A percentile compares a stretch with the other conserved stretches of the same genome.
Conservation (phyloP, 2,888 invertebrate genomes). For the Hermaeophaga mercurialis region DNA sequence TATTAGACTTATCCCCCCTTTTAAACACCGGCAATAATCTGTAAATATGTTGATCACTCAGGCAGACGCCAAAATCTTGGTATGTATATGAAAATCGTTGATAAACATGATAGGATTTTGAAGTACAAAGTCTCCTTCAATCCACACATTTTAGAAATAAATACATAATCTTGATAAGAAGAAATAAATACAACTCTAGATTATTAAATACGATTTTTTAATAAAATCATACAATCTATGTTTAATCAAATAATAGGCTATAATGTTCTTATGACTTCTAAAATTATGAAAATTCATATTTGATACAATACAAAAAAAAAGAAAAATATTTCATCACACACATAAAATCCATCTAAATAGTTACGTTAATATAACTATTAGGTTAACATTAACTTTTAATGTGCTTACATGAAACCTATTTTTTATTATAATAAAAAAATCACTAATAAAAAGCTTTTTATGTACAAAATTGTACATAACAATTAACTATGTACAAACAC, state of each 20-base stretch:
- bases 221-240: slow-evolving; percentile 39
- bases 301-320: slow-evolving; percentile 26
- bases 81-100: too few relatives aligned
- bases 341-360: slow-evolving; percentile 7
- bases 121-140: too few relatives aligned
- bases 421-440: slow-evolving; percentile 38
- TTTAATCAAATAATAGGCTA: slow-evolving; percentile 35
- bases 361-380: slow-evolving; percentile 31
- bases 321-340: slow-evolving; percentile 42
- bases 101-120: too few relatives aligned
- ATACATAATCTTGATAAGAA: too few relatives aligned
- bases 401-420: slow-evolving; percentile 39
- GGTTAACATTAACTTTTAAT: slow-evolving; percentile 37
- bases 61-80: too few relatives aligned
- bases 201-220: slow-evolving; percentile 34
- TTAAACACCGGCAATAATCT: too few relatives aligned
- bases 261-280: slow-evolving; percentile 31
- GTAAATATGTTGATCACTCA: too few relatives aligned
- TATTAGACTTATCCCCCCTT: too few relatives aligned
- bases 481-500: slow-evolving; percentile 50
- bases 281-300: slow-evolving; percentile 27
- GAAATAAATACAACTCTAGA: not conserved
- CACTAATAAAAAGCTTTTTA: slow-evolving; percentile 46
- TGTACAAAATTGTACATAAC: slow-evolving; percentile 53
- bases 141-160: too few relatives aligned